Evolutionary conservation across 2,797 vertebrate species (phyloP), one percentile per base, ranked within the genome.

Genomic region (Cephalopachus bancanus): DNA sequence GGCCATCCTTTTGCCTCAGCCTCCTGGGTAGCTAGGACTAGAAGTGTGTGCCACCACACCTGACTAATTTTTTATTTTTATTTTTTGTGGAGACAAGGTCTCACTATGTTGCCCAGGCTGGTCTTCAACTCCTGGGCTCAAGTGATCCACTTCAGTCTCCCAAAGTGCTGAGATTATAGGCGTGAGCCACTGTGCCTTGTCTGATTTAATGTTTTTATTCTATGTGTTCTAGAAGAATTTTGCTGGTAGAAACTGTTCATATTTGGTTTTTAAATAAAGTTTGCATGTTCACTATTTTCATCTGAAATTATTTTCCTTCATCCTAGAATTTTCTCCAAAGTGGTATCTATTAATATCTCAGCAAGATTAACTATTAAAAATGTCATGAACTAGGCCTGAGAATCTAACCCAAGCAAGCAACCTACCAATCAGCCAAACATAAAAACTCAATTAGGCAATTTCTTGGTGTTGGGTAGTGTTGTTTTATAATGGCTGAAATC

Each of bases 401-500:
- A 93, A 96, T 83, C 24, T 33, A 97, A 89, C 75, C 30, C 49
- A 93, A 75, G 59, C 53, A 95, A 92, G 65, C 51, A 94, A 92
- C 65, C n/a, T 78, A 92, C 81, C 71, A 95, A 94, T 55, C 67
- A 95, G 89, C n/a, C 65, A 81, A 96, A 93, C 59, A 95, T 51
- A 93, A 96, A 97, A 97, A 90, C 60, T 69, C 75, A 95, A 95
- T 87, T 86, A 97, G 44, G 84, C 64, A 97, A 95, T 83, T 97
- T 37, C n/a, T 90, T 95, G 83, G 72, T 94, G 53, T 84, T 95
- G 49, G 24, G 83, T 78, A 72, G 37, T 88, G 51, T 60, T 95
- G 67, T 93, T 96, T 95, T 96, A 92, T 71, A 95, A 30, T 91
- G 91, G 93, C n/a, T 92, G 0, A 67, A 95, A 95, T 78, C 51